phyloP scores from a whole-genome alignment of 1,140 invertebrate genomes.

The Eueides isabella region DNA sequence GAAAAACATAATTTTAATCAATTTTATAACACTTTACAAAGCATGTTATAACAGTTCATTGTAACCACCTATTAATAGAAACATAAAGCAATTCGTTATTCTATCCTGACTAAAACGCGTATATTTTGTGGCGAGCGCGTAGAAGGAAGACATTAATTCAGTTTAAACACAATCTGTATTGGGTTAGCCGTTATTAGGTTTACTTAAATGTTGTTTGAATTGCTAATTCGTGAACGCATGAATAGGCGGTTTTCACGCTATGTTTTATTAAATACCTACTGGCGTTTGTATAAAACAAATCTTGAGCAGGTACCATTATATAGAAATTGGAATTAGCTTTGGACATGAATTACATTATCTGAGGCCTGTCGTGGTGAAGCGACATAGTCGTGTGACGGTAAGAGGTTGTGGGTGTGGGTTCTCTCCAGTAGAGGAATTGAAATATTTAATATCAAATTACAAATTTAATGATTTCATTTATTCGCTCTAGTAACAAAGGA shows the following conservation, averaged over 20 bases:
- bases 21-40: no score
- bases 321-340: not conserved
- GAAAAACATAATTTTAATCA: no score
- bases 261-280: slow-evolving; percentile 20
- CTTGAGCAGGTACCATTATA: not conserved
- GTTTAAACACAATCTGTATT: slow-evolving; percentile 50
- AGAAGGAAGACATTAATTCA: slow-evolving; percentile 38
- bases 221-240: slow-evolving; percentile 42
- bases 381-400: no score
- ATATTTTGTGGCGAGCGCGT: slow-evolving; percentile 20
- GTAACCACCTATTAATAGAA: slow-evolving; percentile 4
- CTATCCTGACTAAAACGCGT: slow-evolving; percentile 8
- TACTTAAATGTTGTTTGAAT: slow-evolving; percentile 70
- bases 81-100: slow-evolving; percentile 15
- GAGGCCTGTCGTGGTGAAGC: no score
- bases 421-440: no score
- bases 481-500: no score
- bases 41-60: no score
- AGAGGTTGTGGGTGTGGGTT: no score
- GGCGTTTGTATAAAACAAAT: not conserved
- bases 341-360: no score
- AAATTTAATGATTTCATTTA: no score
- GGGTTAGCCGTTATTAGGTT: slow-evolving; percentile 61
- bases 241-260: slow-evolving; percentile 57
- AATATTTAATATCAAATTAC: no score